Percentiles rank a stretch among this genome's conserved stretches.
phyloP scores from a whole-genome alignment of 2,113 vertebrate genomes.

The Rhinichthys klamathensis region DNA sequence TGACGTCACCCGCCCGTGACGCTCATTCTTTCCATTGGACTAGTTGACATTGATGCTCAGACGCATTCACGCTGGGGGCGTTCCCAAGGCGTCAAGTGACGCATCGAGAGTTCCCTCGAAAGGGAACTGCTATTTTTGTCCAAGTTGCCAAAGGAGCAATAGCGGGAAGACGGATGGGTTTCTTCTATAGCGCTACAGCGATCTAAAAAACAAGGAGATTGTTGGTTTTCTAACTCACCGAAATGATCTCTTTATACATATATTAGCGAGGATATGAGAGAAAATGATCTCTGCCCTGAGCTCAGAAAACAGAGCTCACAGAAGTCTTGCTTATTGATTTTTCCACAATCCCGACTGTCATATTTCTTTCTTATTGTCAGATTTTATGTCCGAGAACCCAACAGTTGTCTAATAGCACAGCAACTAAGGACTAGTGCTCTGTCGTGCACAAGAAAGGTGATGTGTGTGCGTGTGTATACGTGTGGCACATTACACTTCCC shows the following conservation, averaged over 20 bases:
- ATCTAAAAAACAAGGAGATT: slow-evolving; percentile 5
- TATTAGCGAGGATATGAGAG: slow-evolving; percentile 29
- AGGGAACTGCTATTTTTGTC: slow-evolving; percentile 7
- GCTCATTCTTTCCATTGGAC: no score
- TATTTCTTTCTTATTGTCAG: slow-evolving; percentile 67
- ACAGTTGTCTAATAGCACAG: slow-evolving; percentile 65
- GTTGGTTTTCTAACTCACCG: neutral
- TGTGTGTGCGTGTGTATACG: neutral
- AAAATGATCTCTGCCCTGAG: slow-evolving; percentile 47
- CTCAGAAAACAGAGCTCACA: slow-evolving; percentile 50
- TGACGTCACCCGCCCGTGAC: no score
- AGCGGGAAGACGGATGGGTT: neutral
- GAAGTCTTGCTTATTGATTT: slow-evolving; percentile 66
- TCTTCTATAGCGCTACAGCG: neutral
- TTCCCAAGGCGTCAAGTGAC: no score
- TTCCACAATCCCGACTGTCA: slow-evolving; percentile 18
- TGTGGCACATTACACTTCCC: slow-evolving; percentile 22
- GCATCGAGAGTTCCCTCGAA: no score
- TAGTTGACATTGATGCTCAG: no score
- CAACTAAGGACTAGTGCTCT: neutral
- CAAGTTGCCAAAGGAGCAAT: neutral
- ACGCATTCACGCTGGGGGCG: no score
- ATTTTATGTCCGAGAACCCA: slow-evolving; percentile 70
- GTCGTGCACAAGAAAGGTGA: neutral
- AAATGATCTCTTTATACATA: slow-evolving; percentile 29